Percentiles rank a stretch among this genome's conserved stretches.
Conservation (phyloP, 2,888 invertebrate genomes). For the Holacanthella duospinosa region DNA sequence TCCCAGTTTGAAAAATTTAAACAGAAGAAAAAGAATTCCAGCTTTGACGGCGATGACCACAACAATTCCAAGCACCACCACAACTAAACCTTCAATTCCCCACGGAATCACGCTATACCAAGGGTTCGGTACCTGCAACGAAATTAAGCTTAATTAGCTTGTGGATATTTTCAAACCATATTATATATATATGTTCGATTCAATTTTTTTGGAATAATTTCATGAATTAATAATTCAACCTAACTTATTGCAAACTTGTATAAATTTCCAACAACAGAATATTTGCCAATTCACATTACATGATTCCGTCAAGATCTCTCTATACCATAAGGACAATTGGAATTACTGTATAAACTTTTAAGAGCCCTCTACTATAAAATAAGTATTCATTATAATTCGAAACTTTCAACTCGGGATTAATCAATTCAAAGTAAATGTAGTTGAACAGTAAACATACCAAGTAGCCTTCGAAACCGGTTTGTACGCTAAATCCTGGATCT, state of each 20-base stretch:
- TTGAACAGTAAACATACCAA: slow-evolving; percentile 25
- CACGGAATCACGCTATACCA: slow-evolving; percentile 32
- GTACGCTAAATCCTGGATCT: slow-evolving; percentile 33
- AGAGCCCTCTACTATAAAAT: background rate
- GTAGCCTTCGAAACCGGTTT: slow-evolving; percentile 36
- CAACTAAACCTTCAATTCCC: slow-evolving; percentile 32
- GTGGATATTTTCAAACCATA: too few species aligned
- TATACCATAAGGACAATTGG: too few species aligned
- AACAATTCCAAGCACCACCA: slow-evolving; percentile 30
- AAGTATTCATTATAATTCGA: too few species aligned
- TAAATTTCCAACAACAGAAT: too few species aligned
- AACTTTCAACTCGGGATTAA: too few species aligned
- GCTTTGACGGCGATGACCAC: slow-evolving; percentile 25
- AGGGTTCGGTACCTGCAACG: slow-evolving; percentile 31
- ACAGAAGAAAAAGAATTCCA: slow-evolving; percentile 1
- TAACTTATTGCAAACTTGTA: too few species aligned
- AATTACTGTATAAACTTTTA: background rate
- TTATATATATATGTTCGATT: background rate
- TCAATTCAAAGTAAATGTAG: too few species aligned
- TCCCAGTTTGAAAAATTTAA: slow-evolving; percentile 7
- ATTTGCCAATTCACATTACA: too few species aligned
- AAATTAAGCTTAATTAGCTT: background rate
- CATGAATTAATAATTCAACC: too few species aligned
- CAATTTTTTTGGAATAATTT: background rate
- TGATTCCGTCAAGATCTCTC: too few species aligned